Conservation (phyloP, 2,888 invertebrate genomes). For the Beris morrisii region DNA sequence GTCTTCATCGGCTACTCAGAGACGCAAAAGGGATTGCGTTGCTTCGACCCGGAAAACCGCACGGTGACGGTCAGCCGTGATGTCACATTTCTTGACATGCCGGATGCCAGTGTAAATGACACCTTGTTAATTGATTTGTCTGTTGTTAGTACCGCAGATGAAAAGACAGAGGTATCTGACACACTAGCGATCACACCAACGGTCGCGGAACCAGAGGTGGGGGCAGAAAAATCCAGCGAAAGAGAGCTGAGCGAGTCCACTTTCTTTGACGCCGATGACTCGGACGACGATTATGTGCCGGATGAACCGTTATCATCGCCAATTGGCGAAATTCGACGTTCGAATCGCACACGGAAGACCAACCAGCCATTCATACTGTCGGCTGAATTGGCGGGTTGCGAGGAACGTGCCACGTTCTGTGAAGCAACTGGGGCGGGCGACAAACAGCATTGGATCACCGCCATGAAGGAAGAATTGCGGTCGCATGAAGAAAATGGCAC, state of each 20-base stretch:
- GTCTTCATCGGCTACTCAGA: background rate
- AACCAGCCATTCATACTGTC: background rate
- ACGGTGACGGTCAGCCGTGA: background rate
- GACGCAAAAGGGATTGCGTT: background rate
- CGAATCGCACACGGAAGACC: background rate
- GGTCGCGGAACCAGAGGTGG: background rate
- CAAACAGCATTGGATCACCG: constrained; percentile 38
- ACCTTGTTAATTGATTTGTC: background rate
- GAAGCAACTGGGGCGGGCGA: background rate
- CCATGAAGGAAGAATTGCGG: constrained; percentile 41
- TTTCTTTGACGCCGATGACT: too few relatives aligned
- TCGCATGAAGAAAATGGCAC: constrained; percentile 40
- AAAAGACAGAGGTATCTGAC: too few relatives aligned
- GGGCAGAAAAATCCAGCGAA: background rate
- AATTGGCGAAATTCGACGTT: background rate
- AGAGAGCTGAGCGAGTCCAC: background rate
- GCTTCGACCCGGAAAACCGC: background rate
- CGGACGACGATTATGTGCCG: too few relatives aligned
- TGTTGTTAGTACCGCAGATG: too few relatives aligned
- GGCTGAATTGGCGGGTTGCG: background rate
- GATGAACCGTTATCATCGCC: background rate
- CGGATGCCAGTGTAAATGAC: background rate
- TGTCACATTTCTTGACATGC: background rate
- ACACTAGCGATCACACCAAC: background rate
- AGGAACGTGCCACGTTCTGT: too few relatives aligned